Conservation (phyloP, 1,140 invertebrate genomes). For the Prorops nasuta region DNA sequence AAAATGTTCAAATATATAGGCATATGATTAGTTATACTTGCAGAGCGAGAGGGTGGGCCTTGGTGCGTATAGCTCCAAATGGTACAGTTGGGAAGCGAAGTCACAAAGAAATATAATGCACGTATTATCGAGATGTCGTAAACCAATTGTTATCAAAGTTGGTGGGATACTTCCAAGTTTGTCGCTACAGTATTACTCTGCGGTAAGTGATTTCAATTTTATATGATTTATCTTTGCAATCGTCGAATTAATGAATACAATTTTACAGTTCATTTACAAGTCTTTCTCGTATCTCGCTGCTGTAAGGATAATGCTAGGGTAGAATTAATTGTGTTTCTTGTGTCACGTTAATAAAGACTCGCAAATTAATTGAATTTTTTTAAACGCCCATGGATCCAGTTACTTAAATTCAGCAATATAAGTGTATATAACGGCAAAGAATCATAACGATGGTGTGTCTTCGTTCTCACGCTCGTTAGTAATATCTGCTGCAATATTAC, state of each 20-base stretch:
- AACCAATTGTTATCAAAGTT: conserved; percentile 17
- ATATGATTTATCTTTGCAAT: not conserved
- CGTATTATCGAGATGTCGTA: conserved; percentile 22
- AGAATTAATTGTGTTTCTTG: too few relatives aligned
- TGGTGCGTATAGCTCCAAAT: conserved; percentile 9
- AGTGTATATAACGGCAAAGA: too few relatives aligned
- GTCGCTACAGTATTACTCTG: conserved; percentile 16
- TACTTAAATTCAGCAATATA: too few relatives aligned
- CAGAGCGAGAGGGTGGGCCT: conserved; percentile 1
- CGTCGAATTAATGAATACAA: not conserved
- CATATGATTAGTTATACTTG: too few relatives aligned
- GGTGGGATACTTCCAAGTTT: conserved; percentile 20
- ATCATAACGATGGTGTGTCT: too few relatives aligned
- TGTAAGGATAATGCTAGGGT: conserved; percentile 1
- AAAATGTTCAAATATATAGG: too few relatives aligned
- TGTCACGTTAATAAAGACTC: too few relatives aligned
- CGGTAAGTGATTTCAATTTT: conserved; percentile 7
- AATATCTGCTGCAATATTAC: too few relatives aligned
- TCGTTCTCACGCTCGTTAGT: too few relatives aligned
- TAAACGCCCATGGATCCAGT: too few relatives aligned
- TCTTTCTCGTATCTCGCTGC: conserved; percentile 61
- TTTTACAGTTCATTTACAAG: conserved; percentile 20
- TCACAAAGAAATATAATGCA: conserved; percentile 11
- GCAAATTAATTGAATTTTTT: too few relatives aligned
- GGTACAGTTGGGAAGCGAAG: conserved; percentile 8